Percentiles rank a stretch among this genome's conserved stretches.
Conservation (phyloP, 2,888 invertebrate genomes). For the Rutpela maculata region DNA sequence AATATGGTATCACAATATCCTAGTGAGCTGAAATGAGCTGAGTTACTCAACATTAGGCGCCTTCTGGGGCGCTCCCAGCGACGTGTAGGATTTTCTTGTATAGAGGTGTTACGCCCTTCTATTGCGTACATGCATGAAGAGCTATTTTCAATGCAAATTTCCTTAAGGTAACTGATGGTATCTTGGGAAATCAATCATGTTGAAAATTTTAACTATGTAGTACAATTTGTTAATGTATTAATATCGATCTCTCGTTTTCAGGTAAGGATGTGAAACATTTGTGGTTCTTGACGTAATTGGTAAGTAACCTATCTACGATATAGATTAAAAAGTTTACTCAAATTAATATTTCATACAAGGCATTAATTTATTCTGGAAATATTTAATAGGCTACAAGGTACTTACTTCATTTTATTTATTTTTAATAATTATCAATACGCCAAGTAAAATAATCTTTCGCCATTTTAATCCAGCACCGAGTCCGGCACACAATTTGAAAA, state of each 20-base stretch:
- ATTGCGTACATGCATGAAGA: constrained; percentile 15
- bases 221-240: constrained; percentile 13
- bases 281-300: too few species aligned
- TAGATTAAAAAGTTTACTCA: too few species aligned
- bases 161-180: constrained; percentile 16
- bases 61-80: constrained; percentile 28
- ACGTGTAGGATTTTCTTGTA: constrained; percentile 33
- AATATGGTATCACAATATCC: constrained; percentile 33
- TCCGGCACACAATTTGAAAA: too few species aligned
- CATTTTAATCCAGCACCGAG: too few species aligned
- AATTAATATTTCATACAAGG: too few species aligned
- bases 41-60: constrained; percentile 32
- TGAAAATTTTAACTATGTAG: background rate
- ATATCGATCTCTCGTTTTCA: constrained; percentile 14
- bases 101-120: constrained; percentile 19
- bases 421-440: too few species aligned
- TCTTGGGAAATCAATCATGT: constrained; percentile 27
- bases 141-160: constrained; percentile 33
- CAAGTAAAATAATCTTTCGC: too few species aligned
- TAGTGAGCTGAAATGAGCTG: constrained; percentile 20
- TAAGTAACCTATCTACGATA: too few species aligned
- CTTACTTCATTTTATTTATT: too few species aligned
- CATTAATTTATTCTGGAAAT: too few species aligned
- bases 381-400: too few species aligned
- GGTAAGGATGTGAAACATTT: background rate